Conservation (phyloP, 2,113 vertebrate species). For the Otis tarda region DNA sequence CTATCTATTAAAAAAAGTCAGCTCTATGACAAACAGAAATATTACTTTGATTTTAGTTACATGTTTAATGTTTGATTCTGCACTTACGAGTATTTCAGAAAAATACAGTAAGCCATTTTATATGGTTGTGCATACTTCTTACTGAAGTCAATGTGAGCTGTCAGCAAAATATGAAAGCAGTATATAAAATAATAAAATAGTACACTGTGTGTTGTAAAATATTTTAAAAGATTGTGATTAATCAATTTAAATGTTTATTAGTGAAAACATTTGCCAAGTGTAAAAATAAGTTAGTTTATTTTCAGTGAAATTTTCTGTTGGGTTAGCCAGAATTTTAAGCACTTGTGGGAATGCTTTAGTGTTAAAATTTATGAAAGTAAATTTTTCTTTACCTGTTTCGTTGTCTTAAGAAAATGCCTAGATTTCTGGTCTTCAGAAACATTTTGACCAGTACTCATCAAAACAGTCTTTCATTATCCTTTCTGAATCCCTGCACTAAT, state of each 20-base stretch:
- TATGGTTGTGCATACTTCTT: not conserved
- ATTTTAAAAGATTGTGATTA: not conserved
- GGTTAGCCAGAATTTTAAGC: not conserved
- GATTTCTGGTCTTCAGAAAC: not conserved
- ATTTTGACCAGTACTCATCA: not conserved
- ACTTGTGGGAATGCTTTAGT: not conserved
- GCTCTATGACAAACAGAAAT: not conserved
- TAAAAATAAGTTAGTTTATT: not conserved
- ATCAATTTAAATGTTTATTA: not conserved
- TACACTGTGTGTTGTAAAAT: not conserved
- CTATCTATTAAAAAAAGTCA: not conserved
- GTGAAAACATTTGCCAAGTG: not conserved
- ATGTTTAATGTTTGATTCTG: not conserved
- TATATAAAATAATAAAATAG: not conserved
- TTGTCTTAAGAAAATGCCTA: not conserved
- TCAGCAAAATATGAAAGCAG: not conserved
- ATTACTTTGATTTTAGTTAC: not conserved
- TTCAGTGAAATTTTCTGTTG: not conserved
- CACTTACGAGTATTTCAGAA: not conserved
- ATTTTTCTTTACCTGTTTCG: not conserved
- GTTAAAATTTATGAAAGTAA: not conserved
- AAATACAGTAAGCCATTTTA: not conserved
- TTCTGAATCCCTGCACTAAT: slow-evolving; percentile 19
- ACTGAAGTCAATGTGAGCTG: not conserved
- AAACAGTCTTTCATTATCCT: not conserved